Evolutionary conservation across 2,797 vertebrate genomes (phyloP), one percentile per base, ranked within the genome.

Genomic region (Oryzias dopingdopingensis): DNA sequence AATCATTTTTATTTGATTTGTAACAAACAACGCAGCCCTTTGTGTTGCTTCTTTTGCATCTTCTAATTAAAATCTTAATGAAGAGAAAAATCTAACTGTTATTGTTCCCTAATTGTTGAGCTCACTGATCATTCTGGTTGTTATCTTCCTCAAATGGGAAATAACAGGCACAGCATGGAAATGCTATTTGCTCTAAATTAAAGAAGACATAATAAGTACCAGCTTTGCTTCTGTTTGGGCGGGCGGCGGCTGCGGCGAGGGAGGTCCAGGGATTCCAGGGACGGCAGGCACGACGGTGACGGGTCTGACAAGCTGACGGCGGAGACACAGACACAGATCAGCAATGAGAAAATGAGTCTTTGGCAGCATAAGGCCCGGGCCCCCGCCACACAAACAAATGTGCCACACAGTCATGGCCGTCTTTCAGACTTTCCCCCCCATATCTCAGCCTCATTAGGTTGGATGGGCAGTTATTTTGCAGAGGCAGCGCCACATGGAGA

Each of bases 251-350:
- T 94, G 94, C 80, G 96, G 95, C 73, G 96, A 97, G 65, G 95
- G 94, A 86, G 97, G 96, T 85, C 97, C 97, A 82, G 96, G 96
- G 84, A 98, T 98, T 83, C 96, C 96, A 75, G 96, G 96, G 84
- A 98, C 92, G 84, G 94, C 96, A 94, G 96, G 97, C 96, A 98
- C 95, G 90, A 96, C 89, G 94, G 96, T 96, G 94, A 98, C 94
- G 86, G 96, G 96, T 94, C 96, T 95, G 93, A 98, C 95, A 87
- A 97, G 92, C 96, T 99, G 92, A 91, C 81, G 81, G 88, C 74
- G 83, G 52, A 87, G 64, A 92, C 80, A 91, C 65, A 76, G 63
- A 73, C 54, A 83, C 77, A 79, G 44, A 85, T 76, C 70, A 84
- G 76, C 75, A 77, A 56, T 77, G 67, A 76, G 79, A 83, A 82